Conservation (phyloP, 1,140 invertebrate genomes). For the Trachelipus rathkii region DNA sequence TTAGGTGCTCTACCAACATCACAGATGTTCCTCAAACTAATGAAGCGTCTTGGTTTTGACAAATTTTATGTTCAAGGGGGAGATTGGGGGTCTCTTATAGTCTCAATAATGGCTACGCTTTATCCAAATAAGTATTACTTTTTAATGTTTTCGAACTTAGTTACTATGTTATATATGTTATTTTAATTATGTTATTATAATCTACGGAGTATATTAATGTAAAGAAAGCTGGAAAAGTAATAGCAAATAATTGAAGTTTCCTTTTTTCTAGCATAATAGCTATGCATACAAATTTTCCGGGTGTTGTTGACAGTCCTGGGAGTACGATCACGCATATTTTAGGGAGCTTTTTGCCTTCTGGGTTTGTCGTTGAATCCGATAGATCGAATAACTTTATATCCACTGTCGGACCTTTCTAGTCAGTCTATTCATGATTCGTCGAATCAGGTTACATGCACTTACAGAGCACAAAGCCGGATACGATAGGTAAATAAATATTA, state of each 20-base stretch:
- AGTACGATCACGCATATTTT: slow-evolving; percentile 55
- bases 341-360: slow-evolving; percentile 49
- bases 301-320: slow-evolving; percentile 48
- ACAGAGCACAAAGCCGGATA: slow-evolving; percentile 86
- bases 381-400: slow-evolving; percentile 59
- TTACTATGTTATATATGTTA: too few relatives aligned
- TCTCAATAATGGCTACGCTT: slow-evolving; percentile 58
- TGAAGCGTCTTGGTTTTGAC: slow-evolving; percentile 69
- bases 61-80: slow-evolving; percentile 80
- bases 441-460: slow-evolving; percentile 76
- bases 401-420: slow-evolving; percentile 54
- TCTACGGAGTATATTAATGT: too few relatives aligned
- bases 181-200: too few relatives aligned
- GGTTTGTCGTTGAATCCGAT: slow-evolving; percentile 59
- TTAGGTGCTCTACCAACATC: slow-evolving; percentile 59
- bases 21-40: slow-evolving; percentile 73
- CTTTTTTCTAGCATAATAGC: slow-evolving; percentile 57
- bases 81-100: slow-evolving; percentile 71
- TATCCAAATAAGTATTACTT: slow-evolving; percentile 58
- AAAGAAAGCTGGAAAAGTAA: too few relatives aligned
- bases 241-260: slow-evolving; percentile 47
- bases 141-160: too few relatives aligned
- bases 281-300: slow-evolving; percentile 65
- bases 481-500: too few relatives aligned
- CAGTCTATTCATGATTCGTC: slow-evolving; percentile 57